Evolutionary conservation across 2,113 vertebrate species (phyloP), one percentile per base, ranked within the genome.

Genomic region (Triplophysa tibetana): DNA sequence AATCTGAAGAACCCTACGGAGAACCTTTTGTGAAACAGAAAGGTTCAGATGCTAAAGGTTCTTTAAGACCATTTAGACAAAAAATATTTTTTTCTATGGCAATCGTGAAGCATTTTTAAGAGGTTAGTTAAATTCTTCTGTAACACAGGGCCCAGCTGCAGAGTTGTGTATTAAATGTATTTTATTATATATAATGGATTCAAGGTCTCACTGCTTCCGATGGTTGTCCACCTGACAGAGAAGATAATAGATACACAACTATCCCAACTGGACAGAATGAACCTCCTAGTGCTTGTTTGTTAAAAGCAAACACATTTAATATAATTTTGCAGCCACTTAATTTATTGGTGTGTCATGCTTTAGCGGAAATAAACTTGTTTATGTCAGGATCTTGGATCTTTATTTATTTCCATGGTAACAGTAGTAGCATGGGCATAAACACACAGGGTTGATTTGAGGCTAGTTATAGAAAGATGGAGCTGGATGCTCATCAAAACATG

Each of bases 361-460:
- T 19, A 64, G 14, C 21, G 2, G 62, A 70, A 56, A 70, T 52
- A 81, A 70, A 52, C 26, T 62, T 77, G 60, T 63, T 61, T 38
- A 64, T 76, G 52, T 43, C 45, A 43, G 13, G 29, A 43, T 45
- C 14, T 82, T 52, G 60, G 23, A n/a, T n/a, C n/a, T 82, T 77
- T 43, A 29, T 43, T 10, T 41, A 60, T 69, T 50, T 62, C 56
- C 24, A 63, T 75, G 72, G 64, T 64, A 75, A 68, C 24, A 2
- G 38, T 38, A 75, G 54, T 74, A 76, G n/a, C 54, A 29, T 14
- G 23, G 19, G 21, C 29, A 10, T 60, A 33, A 17, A 33, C 54
- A 45, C 76, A 45, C 76, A 61, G 19, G 23, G 67, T 38, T 68
- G 33, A 38, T 62, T 62, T 26, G 21, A 58, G 33, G 56, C 41